A percentile compares a stretch with the other conserved stretches of the same genome.
phyloP scores from a whole-genome alignment of 2,113 vertebrate genomes.

The Machaerirhynchus nigripectus region DNA sequence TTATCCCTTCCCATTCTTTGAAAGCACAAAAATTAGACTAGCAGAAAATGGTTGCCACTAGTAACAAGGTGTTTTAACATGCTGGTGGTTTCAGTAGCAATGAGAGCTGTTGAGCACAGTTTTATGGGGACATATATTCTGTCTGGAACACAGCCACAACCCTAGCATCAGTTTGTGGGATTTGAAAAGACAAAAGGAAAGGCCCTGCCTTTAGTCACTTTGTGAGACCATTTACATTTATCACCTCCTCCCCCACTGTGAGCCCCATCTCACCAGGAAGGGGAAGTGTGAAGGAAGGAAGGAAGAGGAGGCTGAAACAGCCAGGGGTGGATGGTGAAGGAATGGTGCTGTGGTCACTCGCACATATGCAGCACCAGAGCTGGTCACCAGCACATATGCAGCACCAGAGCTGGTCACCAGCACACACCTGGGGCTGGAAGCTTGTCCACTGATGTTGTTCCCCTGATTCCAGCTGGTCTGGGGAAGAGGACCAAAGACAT shows the following conservation, averaged over 20 bases:
- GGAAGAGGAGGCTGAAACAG: not conserved
- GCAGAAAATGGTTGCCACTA: conserved; percentile 42
- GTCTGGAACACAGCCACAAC: not conserved
- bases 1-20: not conserved
- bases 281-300: not conserved
- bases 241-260: not conserved
- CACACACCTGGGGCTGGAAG: not conserved
- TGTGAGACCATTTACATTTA: not conserved
- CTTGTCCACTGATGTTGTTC: not conserved
- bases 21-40: not conserved
- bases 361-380: not conserved
- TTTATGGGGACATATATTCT: not conserved
- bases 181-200: not conserved
- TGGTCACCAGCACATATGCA: too few species aligned
- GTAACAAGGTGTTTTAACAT: conserved; percentile 22
- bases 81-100: not conserved
- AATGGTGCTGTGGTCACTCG: not conserved
- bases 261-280: not conserved
- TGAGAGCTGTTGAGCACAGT: not conserved
- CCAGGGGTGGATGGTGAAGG: not conserved
- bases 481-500: not conserved
- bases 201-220: not conserved
- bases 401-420: too few species aligned
- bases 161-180: not conserved
- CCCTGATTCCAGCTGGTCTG: not conserved